Conservation (phyloP, 2,888 invertebrate genomes). For the Julus scanicus region DNA sequence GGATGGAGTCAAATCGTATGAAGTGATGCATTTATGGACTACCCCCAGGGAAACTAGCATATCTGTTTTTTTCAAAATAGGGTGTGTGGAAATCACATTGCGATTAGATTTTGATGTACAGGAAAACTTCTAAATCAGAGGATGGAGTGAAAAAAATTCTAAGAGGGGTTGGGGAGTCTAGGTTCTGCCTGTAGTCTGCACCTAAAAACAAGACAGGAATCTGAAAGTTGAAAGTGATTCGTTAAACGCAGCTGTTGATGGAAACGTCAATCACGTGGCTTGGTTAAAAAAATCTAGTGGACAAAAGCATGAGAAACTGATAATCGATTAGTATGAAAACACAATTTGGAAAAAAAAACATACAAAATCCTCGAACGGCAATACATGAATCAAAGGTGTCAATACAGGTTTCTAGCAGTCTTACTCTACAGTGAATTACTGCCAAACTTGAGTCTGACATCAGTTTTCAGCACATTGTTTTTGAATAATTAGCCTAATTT, state of each 20-base stretch:
- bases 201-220: constrained; percentile 18
- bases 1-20: neutral
- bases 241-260: constrained; percentile 34
- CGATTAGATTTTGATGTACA: neutral
- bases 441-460: neutral
- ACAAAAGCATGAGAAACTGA: constrained; percentile 5
- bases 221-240: constrained; percentile 34
- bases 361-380: neutral
- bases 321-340: neutral
- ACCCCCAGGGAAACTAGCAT: neutral
- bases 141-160: neutral
- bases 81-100: neutral
- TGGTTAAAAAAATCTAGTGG: neutral
- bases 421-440: neutral
- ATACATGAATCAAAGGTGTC: neutral
- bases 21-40: neutral
- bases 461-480: neutral
- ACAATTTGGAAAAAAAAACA: neutral
- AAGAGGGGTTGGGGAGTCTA: neutral
- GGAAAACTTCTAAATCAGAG: neutral
- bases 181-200: neutral
- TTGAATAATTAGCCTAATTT: neutral
- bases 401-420: neutral
- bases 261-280: constrained; percentile 30
- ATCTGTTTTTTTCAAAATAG: neutral